phyloP scores from a whole-genome alignment of 2,113 vertebrate genomes.

The Nyctibius bracteatus region DNA sequence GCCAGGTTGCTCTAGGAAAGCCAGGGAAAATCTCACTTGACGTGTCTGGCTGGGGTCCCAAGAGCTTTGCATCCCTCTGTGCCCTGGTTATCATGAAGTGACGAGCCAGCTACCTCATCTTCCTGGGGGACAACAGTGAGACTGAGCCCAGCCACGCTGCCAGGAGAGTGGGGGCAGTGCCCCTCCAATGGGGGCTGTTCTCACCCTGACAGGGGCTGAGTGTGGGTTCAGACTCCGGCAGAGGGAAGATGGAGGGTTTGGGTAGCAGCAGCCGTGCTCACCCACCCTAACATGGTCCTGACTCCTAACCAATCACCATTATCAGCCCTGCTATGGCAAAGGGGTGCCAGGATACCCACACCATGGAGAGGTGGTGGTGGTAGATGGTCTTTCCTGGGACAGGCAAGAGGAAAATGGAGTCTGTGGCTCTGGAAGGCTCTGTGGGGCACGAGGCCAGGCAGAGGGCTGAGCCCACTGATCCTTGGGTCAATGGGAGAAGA shows the following conservation, averaged over 20 bases:
- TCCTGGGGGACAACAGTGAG: neutral
- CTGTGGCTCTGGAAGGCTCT: neutral
- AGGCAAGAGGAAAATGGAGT: neutral
- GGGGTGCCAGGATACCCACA: rapidly evolving
- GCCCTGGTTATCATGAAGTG: neutral
- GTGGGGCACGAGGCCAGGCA: neutral
- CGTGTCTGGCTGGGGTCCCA: neutral
- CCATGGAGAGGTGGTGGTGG: neutral
- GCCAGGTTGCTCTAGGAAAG: neutral
- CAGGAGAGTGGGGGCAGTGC: neutral
- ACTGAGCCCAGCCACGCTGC: neutral
- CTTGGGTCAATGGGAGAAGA: neutral
- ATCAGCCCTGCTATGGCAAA: neutral
- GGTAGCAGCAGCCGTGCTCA: neutral
- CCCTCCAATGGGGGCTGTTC: neutral
- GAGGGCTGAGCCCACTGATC: neutral
- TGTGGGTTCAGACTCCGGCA: neutral
- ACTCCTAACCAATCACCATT: rapidly evolving
- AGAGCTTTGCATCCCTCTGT: neutral
- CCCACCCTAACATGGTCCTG: neutral
- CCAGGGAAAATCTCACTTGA: neutral
- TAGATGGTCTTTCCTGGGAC: neutral
- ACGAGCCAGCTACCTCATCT: neutral
- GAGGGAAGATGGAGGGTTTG: neutral
- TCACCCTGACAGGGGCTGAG: neutral